Base-by-base conservation (phyloP, 2,113 vertebrate genomes). In the Xiphorhynchus elegans region DNA sequence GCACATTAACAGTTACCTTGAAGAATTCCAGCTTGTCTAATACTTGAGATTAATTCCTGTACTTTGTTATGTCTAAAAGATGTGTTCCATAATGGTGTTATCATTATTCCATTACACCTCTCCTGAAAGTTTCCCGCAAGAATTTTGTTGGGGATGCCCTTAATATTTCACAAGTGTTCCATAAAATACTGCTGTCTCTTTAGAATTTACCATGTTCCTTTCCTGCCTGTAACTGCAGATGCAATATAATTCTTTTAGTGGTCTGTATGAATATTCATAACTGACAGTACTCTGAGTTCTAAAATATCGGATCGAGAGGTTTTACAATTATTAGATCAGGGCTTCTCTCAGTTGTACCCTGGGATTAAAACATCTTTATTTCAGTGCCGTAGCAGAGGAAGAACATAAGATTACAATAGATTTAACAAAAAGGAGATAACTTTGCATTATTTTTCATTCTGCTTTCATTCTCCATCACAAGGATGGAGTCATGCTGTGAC, bases 361-460 rank as follows among this genome's bases (percentile, higher is more conserved):
- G 94, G 85, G 93, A 97, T 96, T 97, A 96, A 94, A 97, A 96
- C 89, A 90, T 92, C 96, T 97, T 95, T 96, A 96, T 95, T 98
- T 95, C 93, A 93, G 93, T 79, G 82, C 81, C 87, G 67, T 66
- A 96, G 96, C 77, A 96, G 96, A 97, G 40, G 90, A 97, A 96
- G 92, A 97, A 84, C 91, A 82, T 80, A 95, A 96, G 95, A 98
- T 97, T 96, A 97, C 86, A 97, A 97, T 94, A 96, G 92, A 82
- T 97, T 97, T 97, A 97, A 97, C 91, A 96, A 95, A 97, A 94
- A 97, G 96, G 75, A 94, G 75, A 95, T 97, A 97, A 98, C 97
- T 98, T 98, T 98, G 97, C 98, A 98, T 98, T 98, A 97, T 98
- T 98, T 98, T 97, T 97, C 86, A 97, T 98, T 98, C 96, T 98